phyloP scores from a whole-genome alignment of 2,113 vertebrate species.

The Channa argus region DNA sequence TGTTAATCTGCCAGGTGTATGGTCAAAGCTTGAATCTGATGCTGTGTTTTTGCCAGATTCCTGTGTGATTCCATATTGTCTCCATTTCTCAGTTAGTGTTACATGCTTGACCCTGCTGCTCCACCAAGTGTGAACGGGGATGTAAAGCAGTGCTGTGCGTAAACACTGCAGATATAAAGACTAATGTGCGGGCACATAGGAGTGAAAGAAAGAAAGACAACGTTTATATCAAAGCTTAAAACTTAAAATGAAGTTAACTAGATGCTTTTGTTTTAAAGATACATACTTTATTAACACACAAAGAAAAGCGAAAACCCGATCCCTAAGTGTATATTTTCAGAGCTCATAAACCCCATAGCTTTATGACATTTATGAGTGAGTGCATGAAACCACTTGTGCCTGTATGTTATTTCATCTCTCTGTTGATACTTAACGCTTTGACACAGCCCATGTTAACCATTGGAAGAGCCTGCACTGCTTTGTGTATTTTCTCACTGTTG shows the following conservation, averaged over 20 bases:
- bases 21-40: conserved; percentile 42
- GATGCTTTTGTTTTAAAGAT: conserved; percentile 44
- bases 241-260: conserved; percentile 35
- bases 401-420: conserved; percentile 63
- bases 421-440: conserved; percentile 64
- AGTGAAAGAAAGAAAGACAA: neutral
- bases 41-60: conserved; percentile 46
- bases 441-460: conserved; percentile 49
- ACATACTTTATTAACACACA: conserved; percentile 18
- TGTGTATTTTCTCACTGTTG: conserved; percentile 48
- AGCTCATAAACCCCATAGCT: conserved; percentile 52
- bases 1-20: conserved; percentile 8
- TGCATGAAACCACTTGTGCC: conserved; percentile 56
- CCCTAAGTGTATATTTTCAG: conserved; percentile 62
- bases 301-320: conserved; percentile 38
- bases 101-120: conserved; percentile 53
- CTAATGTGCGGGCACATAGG: conserved; percentile 23
- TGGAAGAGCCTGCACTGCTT: conserved; percentile 6
- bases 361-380: conserved; percentile 58
- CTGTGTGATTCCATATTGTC: conserved; percentile 29
- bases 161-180: conserved; percentile 31
- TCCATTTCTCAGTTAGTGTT: conserved; percentile 59
- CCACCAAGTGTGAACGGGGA: conserved; percentile 71
- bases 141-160: conserved; percentile 62
- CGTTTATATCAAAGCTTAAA: conserved; percentile 25